A percentile compares a stretch with the other conserved stretches of the same genome.
Conservation (phyloP, 2,888 invertebrate genomes). For the Caenorhabditis panamensis region DNA sequence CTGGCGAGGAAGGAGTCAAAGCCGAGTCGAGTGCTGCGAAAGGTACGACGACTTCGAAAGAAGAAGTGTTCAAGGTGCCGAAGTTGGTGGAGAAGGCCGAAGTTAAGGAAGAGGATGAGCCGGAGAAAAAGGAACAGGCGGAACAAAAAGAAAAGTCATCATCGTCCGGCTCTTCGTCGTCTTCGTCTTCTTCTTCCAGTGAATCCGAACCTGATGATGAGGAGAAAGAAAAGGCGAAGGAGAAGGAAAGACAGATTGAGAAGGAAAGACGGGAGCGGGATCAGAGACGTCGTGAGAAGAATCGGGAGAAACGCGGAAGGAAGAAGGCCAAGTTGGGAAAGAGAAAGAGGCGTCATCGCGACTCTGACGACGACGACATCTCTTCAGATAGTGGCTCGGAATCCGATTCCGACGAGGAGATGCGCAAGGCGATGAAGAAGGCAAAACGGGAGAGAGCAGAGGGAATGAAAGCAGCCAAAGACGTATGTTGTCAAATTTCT, state of each 20-base stretch:
- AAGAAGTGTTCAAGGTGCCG: constrained; percentile 51
- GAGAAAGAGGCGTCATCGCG: constrained; percentile 49
- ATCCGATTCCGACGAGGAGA: constrained; percentile 64
- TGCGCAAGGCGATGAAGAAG: constrained; percentile 71
- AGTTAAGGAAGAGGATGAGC: constrained; percentile 50
- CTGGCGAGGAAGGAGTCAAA: constrained; percentile 85
- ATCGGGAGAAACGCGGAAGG: constrained; percentile 73
- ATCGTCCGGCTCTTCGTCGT: constrained; percentile 32
- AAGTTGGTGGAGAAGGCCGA: constrained; percentile 24
- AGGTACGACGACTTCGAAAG: constrained; percentile 56
- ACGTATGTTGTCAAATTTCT: constrained; percentile 43
- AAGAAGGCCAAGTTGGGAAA: constrained; percentile 76
- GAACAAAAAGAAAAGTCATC: constrained; percentile 39
- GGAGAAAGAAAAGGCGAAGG: constrained; percentile 50
- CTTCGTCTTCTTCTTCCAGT: constrained; percentile 21
- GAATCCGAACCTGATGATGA: constrained; percentile 48
- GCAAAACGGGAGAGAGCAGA: constrained; percentile 77
- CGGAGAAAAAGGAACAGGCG: constrained; percentile 46
- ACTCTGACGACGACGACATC: constrained; percentile 32
- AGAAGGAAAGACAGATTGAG: constrained; percentile 58
- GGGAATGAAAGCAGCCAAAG: constrained; percentile 78
- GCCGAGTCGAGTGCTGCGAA: constrained; percentile 51
- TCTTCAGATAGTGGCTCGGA: constrained; percentile 28
- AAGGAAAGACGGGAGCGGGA: constrained; percentile 67
- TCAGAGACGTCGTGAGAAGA: constrained; percentile 72